Base-by-base conservation (phyloP, 1,140 invertebrate genomes). In the Bombus cullumanus region DNA sequence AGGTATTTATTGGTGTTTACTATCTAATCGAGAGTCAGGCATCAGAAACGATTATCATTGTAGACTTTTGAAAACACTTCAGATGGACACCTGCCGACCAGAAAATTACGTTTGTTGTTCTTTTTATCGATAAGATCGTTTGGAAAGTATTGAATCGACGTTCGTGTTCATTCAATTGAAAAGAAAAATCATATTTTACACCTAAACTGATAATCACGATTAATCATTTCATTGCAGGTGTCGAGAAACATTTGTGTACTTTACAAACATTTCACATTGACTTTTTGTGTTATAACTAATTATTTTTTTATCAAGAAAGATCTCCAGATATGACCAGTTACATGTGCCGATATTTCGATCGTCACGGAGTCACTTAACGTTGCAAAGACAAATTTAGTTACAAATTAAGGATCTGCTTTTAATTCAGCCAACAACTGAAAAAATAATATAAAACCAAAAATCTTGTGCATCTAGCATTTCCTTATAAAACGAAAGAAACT, bases 11-110 rank as follows among this genome's bases (percentile, higher is more conserved):
- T 82, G 37, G 0, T 1, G 13, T 43, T 13, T 62, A 78, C 28
- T 91, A 92, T 92, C 91, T 92, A 91, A 92, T 92, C 91, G 43
- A 81, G 68, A 62, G 81, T 69, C 28, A 31, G 68, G 0, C 8
- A 62, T 86, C 82, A 68, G 71, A 39, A 31, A 1, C 10, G 59
- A 87, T 79, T 78, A 74, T 71, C 73, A 31, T 25, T 28, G 22
- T 10, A 4, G 47, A 71, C 28, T 8, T 76, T 79, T 64, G 8
- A 80, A 80, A 87, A 85, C 86, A 87, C 88, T 89, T 71, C 59
- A 85, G 31, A 59, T 64, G 57, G 34, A 59, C 86, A 89, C 85
- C 86, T 85, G 85, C 3, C 22, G 0, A 1, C 3, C 22, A 31
- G 15, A 64, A 39, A 71, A 72, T 1, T 43, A 18, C 12, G 13